Base-by-base conservation (phyloP, 2,797 vertebrate species). In the Hypotaenidia philippensis region DNA sequence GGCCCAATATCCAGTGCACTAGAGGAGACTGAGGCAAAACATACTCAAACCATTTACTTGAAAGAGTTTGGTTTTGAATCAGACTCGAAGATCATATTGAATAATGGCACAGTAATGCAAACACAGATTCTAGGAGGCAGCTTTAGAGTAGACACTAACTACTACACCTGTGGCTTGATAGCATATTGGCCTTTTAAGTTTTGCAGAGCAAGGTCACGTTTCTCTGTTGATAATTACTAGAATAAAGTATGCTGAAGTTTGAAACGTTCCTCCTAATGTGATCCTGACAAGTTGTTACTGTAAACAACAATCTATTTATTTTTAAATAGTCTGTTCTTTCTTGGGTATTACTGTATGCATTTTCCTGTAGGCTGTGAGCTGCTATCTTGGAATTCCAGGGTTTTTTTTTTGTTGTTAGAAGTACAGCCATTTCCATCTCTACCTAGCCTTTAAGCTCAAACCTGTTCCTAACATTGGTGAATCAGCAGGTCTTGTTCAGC, bases 31-130 rank as follows among this genome's bases (percentile, higher is more conserved):
- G 45, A 93, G 84, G 80, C 87, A 90, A 82, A 94, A 86, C 26
- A 49, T 12, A 53, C 15, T 88, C 76, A 72, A 56, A 89, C 41
- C 4, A 38, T 6, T 49, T 34, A 85, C 79, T 59, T 44, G 65
- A 78, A 69, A 40, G 76, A 71, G 57, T 36, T 52, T 66, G 50
- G 63, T 83, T 91, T 81, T 72, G 52, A 90, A 72, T 56, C 53
- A 60, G 31, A 41, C n/a, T 44, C 66, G 60, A 81, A 72, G 44
- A 86, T 81, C 13, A 34, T 25, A 50, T 8, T 40, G 53, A 93
- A 66, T 66, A 82, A 95, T 79, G 95, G 86, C 83, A 90, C 83
- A 70, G 59, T 87, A 93, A 88, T 66, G 40, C 74, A 94, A 86
- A 91, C n/a, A 60, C 22, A 6, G 61, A 61, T 90, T 93, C 77